phyloP scores from a whole-genome alignment of 2,797 vertebrate genomes.

The Sibirionetta formosa region DNA sequence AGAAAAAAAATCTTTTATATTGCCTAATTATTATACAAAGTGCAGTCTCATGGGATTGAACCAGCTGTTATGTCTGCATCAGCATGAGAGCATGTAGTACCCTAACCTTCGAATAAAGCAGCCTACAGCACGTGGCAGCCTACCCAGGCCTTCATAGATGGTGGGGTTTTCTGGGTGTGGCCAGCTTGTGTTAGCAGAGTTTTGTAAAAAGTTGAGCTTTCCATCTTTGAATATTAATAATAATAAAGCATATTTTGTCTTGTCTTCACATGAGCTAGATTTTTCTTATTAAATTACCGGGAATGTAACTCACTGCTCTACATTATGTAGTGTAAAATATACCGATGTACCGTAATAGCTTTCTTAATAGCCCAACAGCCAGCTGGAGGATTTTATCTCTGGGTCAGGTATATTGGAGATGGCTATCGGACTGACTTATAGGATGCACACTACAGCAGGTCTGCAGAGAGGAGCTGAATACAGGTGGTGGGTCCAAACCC shows the following conservation, averaged over 20 bases:
- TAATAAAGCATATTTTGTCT: not conserved
- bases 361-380: not conserved
- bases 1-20: not conserved
- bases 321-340: not conserved
- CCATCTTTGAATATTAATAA: not conserved
- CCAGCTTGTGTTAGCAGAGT: not conserved
- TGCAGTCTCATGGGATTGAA: not conserved
- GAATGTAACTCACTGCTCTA: not conserved
- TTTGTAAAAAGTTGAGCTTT: not conserved
- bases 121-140: not conserved
- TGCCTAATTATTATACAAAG: not conserved
- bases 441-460: not conserved
- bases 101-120: not conserved
- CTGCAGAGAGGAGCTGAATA: not conserved
- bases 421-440: not conserved
- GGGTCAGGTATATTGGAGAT: not conserved
- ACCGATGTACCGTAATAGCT: not conserved
- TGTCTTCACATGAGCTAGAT: not conserved
- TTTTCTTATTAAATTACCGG: not conserved
- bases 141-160: not conserved
- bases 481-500: not conserved
- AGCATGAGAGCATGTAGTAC: not conserved
- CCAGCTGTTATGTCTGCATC: not conserved
- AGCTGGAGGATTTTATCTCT: not conserved
- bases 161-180: not conserved